Conservation (phyloP, 2,113 vertebrate genomes). For the Ctenomys sociabilis region DNA sequence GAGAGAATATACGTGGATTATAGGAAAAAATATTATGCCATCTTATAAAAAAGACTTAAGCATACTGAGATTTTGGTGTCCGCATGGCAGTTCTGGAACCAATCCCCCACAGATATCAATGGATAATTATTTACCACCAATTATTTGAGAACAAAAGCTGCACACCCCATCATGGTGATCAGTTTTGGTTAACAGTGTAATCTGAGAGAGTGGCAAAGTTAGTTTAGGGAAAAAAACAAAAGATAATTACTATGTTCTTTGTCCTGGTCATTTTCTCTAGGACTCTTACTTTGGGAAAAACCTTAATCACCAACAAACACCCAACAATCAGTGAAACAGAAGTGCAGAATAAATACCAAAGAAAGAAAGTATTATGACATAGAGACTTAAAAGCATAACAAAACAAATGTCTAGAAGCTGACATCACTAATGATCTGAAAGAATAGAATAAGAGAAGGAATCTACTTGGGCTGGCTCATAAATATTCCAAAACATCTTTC, state of each 20-base stretch:
- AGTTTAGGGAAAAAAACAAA: background rate
- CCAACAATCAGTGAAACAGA: background rate
- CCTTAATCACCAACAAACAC: background rate
- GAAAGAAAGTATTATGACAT: background rate
- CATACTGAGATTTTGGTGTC: background rate
- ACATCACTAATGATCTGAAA: slow-evolving; percentile 30
- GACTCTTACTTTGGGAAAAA: background rate
- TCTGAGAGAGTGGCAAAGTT: background rate
- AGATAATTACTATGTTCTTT: background rate
- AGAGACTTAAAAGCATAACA: background rate
- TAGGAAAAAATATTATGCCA: background rate
- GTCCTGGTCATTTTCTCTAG: background rate
- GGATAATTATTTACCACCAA: background rate
- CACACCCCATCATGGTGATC: background rate
- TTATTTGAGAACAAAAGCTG: background rate
- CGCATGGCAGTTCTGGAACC: background rate
- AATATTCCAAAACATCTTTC: slow-evolving; percentile 13
- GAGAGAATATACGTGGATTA: background rate
- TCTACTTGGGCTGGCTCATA: background rate
- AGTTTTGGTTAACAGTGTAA: background rate
- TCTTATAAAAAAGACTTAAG: background rate
- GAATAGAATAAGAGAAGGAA: background rate
- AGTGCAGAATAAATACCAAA: slow-evolving; percentile 9
- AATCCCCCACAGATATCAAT: background rate
- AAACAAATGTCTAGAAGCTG: background rate